Base-by-base conservation (phyloP, 1,140 invertebrate genomes). In the Diabrotica virgifera region DNA sequence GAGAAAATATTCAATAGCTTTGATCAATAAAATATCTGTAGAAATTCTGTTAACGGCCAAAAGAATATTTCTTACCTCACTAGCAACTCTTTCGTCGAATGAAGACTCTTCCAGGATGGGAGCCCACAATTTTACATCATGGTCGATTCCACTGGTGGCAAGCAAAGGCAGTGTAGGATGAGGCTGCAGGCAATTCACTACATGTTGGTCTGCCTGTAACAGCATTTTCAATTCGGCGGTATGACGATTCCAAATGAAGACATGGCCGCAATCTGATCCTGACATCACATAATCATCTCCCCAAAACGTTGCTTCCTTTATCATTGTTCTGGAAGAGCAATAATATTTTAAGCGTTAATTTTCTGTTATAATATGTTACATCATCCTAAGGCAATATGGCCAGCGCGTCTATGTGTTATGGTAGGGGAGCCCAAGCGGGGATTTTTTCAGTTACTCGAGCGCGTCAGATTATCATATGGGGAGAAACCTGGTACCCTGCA, bases 291-390 rank as follows among this genome's bases (percentile, higher is more conserved):
- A 92, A 70, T 90, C 80, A 69, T 91, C 83, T 52, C 93, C 93
- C 91, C 92, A 96, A 77, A 95, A 96, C 64, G 89, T 90, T 0
- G 92, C 90, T 79, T 95, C 91, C 80, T 95, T 95, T 57, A 96
- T 95, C 91, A 91, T 90, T 35, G 90, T 92, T 76, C 88, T 92
- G 83, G 80, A 82, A 63, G 4, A 46, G 4, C n/a, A 24, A 24
- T 46, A 2, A 46, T 46, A 46, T 46, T 46, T 46, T 6, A 46
- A 46, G n/a, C 4, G n/a, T 8, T 3, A 46, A 46, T 46, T 46
- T n/a, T 64, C n/a, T 64, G 63, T n/a, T 51, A 51, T n/a, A n/a
- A n/a, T n/a, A n/a, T n/a, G n/a, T n/a, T n/a, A n/a, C n/a, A n/a
- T n/a, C n/a, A n/a, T n/a, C n/a, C n/a, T n/a, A n/a, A n/a, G n/a